phyloP scores from a whole-genome alignment of 1,140 invertebrate genomes.

The Sipha flava region DNA sequence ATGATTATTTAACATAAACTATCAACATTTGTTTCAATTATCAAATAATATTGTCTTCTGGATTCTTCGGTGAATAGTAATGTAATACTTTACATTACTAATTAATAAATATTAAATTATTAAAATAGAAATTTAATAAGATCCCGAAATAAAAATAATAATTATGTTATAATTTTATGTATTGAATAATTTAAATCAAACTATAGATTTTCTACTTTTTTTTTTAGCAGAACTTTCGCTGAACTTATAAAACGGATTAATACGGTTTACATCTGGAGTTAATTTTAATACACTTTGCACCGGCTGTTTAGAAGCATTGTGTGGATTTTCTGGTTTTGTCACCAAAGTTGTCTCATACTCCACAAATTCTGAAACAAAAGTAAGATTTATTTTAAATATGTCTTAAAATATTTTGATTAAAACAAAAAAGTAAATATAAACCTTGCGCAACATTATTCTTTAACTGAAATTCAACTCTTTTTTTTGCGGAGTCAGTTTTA shows the following conservation, averaged over 20 bases:
- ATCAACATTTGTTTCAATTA: too few relatives aligned
- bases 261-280: not conserved
- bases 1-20: too few relatives aligned
- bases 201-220: slow-evolving; percentile 14
- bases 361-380: slow-evolving; percentile 6
- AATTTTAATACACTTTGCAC: slow-evolving; percentile 18
- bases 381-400: not conserved
- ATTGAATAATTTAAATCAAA: not conserved
- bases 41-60: too few relatives aligned
- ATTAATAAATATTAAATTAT: too few relatives aligned
- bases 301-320: slow-evolving; percentile 7
- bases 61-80: too few relatives aligned
- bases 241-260: slow-evolving; percentile 33
- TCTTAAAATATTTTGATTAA: not conserved
- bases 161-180: not conserved
- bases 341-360: not conserved
- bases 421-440: not conserved
- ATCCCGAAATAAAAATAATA: too few relatives aligned
- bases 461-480: slow-evolving; percentile 23
- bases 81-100: too few relatives aligned
- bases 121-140: too few relatives aligned
- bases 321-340: slow-evolving; percentile 9
- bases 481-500: slow-evolving; percentile 22
- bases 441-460: slow-evolving; percentile 15
- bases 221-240: not conserved